Evolutionary conservation across 2,888 invertebrate species (phyloP).

Genomic region (Dicyrtomina minuta): DNA sequence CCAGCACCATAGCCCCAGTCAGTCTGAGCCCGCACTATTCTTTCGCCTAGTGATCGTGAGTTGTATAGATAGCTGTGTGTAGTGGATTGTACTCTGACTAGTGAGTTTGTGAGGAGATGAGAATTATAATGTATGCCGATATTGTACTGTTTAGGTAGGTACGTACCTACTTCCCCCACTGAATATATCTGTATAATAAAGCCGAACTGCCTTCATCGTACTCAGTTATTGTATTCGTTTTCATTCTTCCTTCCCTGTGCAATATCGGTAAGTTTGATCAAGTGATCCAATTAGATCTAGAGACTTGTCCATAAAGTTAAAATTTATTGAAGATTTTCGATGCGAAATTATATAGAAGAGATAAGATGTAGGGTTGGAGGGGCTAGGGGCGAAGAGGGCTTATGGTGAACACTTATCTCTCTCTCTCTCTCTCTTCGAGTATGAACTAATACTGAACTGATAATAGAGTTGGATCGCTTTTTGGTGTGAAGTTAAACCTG

Average conservation of each 20-base stretch:
- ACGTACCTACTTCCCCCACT: too few species aligned
- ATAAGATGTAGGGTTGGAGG: constrained; percentile 1
- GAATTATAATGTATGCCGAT: too few species aligned
- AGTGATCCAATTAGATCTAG: constrained; percentile 48
- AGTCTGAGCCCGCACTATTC: not conserved
- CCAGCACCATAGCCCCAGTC: not conserved
- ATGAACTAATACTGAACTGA: not conserved
- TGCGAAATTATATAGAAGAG: constrained; percentile 34
- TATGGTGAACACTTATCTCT: not conserved
- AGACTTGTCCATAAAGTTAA: constrained; percentile 37
- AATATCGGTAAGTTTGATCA: constrained; percentile 44
- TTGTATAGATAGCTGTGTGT: constrained; percentile 13
- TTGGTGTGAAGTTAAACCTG: constrained; percentile 28
- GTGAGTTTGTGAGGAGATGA: too few species aligned
- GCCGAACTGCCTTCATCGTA: too few species aligned
- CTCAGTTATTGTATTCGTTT: too few species aligned
- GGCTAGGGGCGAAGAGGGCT: constrained; percentile 22
- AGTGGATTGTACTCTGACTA: too few species aligned
- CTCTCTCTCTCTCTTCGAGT: not conserved
- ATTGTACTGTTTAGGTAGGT: too few species aligned
- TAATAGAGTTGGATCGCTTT: not conserved
- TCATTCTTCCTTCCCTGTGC: constrained; percentile 20
- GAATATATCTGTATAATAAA: too few species aligned
- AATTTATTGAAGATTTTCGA: constrained; percentile 42
- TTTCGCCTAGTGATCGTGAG: constrained; percentile 34